These are phyloP conservation scores for Creontiades dilutus DNA, from an alignment of 2,888 invertebrate species.

Conservation along the genomic window DNA sequence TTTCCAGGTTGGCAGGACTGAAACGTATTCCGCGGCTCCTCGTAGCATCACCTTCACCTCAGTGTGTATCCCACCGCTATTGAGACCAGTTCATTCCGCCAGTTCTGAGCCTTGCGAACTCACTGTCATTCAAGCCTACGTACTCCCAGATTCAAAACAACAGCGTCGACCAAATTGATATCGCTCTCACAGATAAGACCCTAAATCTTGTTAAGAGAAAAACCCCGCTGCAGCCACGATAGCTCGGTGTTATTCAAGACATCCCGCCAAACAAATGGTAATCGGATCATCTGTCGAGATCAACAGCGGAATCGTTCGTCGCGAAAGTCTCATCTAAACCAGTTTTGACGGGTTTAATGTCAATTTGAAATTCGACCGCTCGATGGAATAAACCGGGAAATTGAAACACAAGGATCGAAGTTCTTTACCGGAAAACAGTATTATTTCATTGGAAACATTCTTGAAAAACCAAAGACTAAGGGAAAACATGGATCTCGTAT, in stretches of 20 bases:
- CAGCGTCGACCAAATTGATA: neutral
- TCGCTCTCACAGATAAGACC: neutral
- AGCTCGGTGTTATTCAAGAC: neutral
- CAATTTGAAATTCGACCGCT: neutral
- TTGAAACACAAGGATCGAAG: neutral
- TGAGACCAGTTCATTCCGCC: neutral
- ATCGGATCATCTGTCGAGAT: neutral
- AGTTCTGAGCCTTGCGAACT: neutral
- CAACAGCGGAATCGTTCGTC: neutral
- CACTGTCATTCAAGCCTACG: neutral
- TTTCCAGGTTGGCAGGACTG: neutral
- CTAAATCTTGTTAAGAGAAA: neutral
- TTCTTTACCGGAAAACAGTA: neutral
- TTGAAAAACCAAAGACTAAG: neutral
- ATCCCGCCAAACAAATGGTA: neutral
- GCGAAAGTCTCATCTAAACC: neutral
- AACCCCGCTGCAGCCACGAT: neutral
- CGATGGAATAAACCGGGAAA: neutral
- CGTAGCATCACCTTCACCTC: neutral
- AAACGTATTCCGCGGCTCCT: neutral
- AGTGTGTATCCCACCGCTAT: neutral
- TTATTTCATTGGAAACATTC: neutral
- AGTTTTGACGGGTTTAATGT: neutral
- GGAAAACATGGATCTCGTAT: slow-evolving; percentile 80
- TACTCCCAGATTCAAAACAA: neutral